These are phyloP conservation scores for Puntigrus tetrazona DNA, from an alignment of 2,113 vertebrate species.

Conservation along the genomic window DNA sequence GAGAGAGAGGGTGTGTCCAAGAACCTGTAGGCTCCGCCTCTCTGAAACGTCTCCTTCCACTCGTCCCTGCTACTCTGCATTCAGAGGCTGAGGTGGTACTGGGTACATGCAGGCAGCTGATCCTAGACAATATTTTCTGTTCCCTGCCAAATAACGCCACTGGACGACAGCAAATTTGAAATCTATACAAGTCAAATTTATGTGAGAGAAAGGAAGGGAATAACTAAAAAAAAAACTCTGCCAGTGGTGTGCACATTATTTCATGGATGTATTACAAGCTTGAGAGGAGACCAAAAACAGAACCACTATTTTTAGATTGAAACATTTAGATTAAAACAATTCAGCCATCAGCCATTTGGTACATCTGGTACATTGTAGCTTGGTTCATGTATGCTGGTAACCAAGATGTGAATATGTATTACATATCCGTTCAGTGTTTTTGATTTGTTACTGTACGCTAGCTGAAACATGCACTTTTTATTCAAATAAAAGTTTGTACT, in stretches of 20 bases:
- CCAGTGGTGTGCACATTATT: slow-evolving; percentile 41
- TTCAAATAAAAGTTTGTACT: slow-evolving; percentile 76
- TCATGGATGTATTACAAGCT: slow-evolving; percentile 4
- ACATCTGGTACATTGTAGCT: slow-evolving; percentile 68
- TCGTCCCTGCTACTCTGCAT: slow-evolving; percentile 27
- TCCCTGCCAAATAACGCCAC: slow-evolving; percentile 58
- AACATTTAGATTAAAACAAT: slow-evolving; percentile 27
- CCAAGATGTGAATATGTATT: slow-evolving; percentile 79
- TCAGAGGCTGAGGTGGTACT: slow-evolving; percentile 31
- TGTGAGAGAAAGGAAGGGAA: slow-evolving; percentile 49
- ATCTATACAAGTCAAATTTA: slow-evolving; percentile 45
- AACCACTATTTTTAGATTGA: slow-evolving; percentile 24
- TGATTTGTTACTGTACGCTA: slow-evolving; percentile 68
- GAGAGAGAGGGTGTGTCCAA: neutral
- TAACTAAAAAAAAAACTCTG: slow-evolving; percentile 48
- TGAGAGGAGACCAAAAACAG: slow-evolving; percentile 3
- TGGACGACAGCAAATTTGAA: slow-evolving; percentile 58
- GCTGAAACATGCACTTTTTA: slow-evolving; percentile 79
- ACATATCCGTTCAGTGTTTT: slow-evolving; percentile 65
- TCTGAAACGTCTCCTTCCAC: neutral
- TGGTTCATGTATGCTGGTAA: slow-evolving; percentile 76
- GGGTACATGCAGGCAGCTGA: slow-evolving; percentile 46
- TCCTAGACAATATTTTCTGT: slow-evolving; percentile 23
- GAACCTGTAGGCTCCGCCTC: neutral
- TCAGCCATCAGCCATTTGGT: slow-evolving; percentile 55